Conservation (phyloP, 2,888 invertebrate species). For the Cynaeus angustus region DNA sequence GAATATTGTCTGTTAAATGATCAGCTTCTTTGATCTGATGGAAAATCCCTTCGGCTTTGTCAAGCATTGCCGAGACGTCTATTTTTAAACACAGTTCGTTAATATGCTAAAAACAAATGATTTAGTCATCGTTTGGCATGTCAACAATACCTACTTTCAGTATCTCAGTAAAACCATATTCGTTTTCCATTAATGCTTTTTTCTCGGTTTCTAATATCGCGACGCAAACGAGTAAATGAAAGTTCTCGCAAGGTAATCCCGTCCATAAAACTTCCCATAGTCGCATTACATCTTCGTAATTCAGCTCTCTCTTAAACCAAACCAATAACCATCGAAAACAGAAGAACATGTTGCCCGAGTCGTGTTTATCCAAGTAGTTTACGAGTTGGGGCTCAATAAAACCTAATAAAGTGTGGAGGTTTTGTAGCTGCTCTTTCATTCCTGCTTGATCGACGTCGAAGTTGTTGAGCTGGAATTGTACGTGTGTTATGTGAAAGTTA, state of each 20-base stretch:
- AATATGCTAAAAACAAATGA: slow-evolving; percentile 83
- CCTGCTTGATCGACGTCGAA: slow-evolving; percentile 98
- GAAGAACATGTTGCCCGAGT: slow-evolving; percentile 98
- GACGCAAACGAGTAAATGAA: slow-evolving; percentile 93
- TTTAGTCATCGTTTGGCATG: background rate
- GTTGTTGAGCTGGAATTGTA: slow-evolving; percentile 74
- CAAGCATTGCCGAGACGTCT: slow-evolving; percentile 86
- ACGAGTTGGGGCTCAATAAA: slow-evolving; percentile 90
- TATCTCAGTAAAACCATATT: slow-evolving; percentile 97
- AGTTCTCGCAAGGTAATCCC: slow-evolving; percentile 93
- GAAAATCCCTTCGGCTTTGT: slow-evolving; percentile 94
- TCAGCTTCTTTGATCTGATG: slow-evolving; percentile 86
- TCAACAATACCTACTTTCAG: slow-evolving; percentile 79
- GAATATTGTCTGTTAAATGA: slow-evolving; percentile 81
- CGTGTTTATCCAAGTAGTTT: slow-evolving; percentile 88
- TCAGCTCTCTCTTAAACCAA: slow-evolving; percentile 94
- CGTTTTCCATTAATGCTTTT: slow-evolving; percentile 89
- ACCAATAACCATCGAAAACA: slow-evolving; percentile 96
- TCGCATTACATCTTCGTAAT: slow-evolving; percentile 88
- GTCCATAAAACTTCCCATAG: slow-evolving; percentile 99
- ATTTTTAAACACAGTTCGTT: slow-evolving; percentile 94
- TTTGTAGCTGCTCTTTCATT: slow-evolving; percentile 93
- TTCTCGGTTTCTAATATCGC: slow-evolving; percentile 95
- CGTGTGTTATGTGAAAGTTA: no score
- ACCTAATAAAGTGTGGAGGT: slow-evolving; percentile 86